These are phyloP conservation scores for Pteronura brasiliensis DNA, from an alignment of 2,113 vertebrate genomes.

Conservation along the genomic window DNA sequence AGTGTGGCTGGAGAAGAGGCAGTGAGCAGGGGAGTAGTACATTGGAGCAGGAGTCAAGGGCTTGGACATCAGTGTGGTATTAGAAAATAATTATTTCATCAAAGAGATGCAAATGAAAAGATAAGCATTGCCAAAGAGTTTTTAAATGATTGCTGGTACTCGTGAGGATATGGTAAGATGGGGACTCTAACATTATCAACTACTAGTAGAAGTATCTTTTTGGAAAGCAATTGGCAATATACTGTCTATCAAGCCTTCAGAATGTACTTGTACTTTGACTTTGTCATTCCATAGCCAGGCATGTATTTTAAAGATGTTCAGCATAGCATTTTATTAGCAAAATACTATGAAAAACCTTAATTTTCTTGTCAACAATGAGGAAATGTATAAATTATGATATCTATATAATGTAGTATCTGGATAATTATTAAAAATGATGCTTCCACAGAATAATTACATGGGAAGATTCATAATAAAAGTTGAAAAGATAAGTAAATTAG, in stretches of 20 bases:
- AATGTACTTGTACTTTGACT: not conserved
- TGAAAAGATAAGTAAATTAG: not conserved
- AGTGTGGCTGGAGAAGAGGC: not conserved
- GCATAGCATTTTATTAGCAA: not conserved
- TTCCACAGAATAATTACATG: not conserved
- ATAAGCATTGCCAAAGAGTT: not conserved
- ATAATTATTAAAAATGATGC: not conserved
- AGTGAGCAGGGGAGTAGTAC: not conserved
- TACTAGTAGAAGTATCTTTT: not conserved
- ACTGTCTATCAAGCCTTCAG: not conserved
- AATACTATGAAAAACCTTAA: not conserved
- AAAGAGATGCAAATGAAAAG: not conserved
- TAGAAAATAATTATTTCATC: not conserved
- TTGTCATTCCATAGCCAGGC: not conserved
- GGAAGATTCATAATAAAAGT: not conserved
- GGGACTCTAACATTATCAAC: not conserved
- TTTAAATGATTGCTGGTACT: not conserved
- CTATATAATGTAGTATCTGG: not conserved
- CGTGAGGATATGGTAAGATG: not conserved
- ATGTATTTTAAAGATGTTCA: not conserved
- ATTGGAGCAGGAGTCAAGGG: not conserved
- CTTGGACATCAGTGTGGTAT: not conserved
- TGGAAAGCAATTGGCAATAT: not conserved
- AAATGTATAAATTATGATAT: not conserved
- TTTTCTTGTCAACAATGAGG: slow-evolving; percentile 2